phyloP scores from a whole-genome alignment of 2,888 invertebrate species.

The Pseudococcus jackbeardsleyi region DNA sequence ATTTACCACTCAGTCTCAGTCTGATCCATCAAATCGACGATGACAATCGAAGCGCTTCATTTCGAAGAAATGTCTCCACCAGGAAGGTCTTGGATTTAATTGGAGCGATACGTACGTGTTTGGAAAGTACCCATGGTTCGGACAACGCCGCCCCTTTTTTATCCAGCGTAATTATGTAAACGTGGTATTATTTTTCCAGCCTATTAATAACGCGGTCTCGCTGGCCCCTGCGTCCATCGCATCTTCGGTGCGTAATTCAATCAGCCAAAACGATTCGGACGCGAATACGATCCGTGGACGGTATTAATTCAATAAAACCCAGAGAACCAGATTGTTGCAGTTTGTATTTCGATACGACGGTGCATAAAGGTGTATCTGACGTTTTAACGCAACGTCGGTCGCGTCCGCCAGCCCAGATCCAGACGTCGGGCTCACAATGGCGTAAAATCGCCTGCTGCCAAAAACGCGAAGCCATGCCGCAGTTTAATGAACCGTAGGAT shows the following conservation, averaged over 20 bases:
- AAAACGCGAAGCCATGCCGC: constrained; percentile 18
- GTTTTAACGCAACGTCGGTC: constrained; percentile 41
- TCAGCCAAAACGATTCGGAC: not conserved
- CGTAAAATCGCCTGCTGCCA: constrained; percentile 48
- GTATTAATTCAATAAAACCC: not conserved
- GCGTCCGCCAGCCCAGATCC: not conserved
- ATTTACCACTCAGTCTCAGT: not conserved
- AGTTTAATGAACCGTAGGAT: constrained; percentile 47
- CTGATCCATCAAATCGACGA: not conserved
- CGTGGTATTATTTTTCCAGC: constrained; percentile 19
- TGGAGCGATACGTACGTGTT: not conserved
- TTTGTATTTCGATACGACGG: not conserved
- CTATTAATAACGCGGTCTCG: constrained; percentile 5
- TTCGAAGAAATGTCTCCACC: not conserved
- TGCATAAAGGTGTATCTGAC: not conserved
- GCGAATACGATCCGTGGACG: not conserved
- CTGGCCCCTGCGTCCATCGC: not conserved
- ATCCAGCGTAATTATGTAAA: constrained; percentile 4
- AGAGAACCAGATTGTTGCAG: not conserved
- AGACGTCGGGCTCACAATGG: constrained; percentile 44
- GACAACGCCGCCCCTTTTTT: not conserved
- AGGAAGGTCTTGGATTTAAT: not conserved
- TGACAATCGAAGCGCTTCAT: constrained; percentile 18
- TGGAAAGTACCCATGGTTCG: not conserved
- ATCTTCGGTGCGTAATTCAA: constrained; percentile 18